Conservation (phyloP, 2,888 invertebrate genomes). For the Leptinotarsa rubiginosa region DNA sequence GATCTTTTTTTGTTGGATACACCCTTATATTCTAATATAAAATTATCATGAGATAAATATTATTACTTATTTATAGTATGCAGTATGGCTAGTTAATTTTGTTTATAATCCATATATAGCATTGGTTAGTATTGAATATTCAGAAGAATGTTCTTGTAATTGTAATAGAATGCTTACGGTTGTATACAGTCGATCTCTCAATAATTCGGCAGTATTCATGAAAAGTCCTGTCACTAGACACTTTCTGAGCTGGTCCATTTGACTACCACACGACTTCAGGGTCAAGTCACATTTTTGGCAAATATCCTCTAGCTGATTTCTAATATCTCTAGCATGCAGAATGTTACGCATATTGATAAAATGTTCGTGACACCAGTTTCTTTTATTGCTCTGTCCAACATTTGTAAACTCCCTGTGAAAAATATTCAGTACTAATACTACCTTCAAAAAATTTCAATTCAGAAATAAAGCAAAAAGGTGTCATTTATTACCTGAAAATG, state of each 20-base stretch:
- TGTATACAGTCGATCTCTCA: constrained; percentile 77
- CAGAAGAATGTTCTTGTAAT: background rate
- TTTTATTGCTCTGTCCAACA: constrained; percentile 70
- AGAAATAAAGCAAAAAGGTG: background rate
- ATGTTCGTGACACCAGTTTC: constrained; percentile 89
- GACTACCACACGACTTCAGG: constrained; percentile 74
- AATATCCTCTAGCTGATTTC: constrained; percentile 81
- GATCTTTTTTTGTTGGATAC: too few species aligned
- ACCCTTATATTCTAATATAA: too few species aligned
- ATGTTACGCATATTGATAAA: constrained; percentile 87
- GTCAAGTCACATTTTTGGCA: constrained; percentile 71
- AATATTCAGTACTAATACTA: too few species aligned
- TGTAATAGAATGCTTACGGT: constrained; percentile 68
- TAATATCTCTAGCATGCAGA: constrained; percentile 82
- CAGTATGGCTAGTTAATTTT: too few species aligned
- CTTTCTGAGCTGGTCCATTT: constrained; percentile 77
- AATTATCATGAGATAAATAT: too few species aligned
- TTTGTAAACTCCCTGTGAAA: constrained; percentile 68
- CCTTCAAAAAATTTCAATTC: too few species aligned
- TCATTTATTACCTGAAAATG: constrained; percentile 73
- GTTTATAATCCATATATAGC: too few species aligned
- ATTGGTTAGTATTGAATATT: background rate
- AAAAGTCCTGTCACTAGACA: constrained; percentile 86
- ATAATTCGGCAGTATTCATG: constrained; percentile 86
- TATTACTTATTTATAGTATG: too few species aligned